Percentiles rank a stretch among this genome's conserved stretches.
phyloP scores from a whole-genome alignment of 1,140 invertebrate species.

The Pentalonia nigronervosa region DNA sequence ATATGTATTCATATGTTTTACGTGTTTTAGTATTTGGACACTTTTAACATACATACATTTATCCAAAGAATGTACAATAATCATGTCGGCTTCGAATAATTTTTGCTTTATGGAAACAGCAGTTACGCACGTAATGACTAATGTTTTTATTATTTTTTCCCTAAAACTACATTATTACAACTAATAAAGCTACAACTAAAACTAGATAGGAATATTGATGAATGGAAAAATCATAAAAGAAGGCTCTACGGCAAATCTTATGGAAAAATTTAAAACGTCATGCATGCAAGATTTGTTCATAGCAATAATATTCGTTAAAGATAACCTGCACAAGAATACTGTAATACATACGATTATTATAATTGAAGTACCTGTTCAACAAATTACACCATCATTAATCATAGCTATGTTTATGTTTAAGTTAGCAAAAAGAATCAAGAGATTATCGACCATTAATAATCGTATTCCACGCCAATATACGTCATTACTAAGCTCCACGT shows the following conservation, averaged over 20 bases:
- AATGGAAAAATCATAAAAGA: constrained; percentile 26
- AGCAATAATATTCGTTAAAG: neutral
- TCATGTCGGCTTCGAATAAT: constrained; percentile 35
- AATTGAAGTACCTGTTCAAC: neutral
- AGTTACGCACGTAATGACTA: constrained; percentile 44
- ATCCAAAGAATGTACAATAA: constrained; percentile 41
- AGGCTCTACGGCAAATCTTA: neutral
- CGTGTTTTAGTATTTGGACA: constrained; percentile 24
- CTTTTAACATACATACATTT: neutral
- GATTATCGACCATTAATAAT: neutral
- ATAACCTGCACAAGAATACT: neutral
- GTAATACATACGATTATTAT: neutral
- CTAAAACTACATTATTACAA: neutral
- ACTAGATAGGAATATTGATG: constrained; percentile 34
- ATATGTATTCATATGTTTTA: neutral
- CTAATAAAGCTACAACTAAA: neutral
- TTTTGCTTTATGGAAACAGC: constrained; percentile 37
- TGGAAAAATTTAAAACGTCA: neutral
- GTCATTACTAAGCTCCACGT: neutral
- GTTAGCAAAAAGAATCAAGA: neutral
- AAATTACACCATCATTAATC: neutral
- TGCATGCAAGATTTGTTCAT: neutral
- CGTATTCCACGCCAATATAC: neutral
- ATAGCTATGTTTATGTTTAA: neutral
- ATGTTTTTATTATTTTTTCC: neutral